A percentile compares a stretch with the other conserved stretches of the same genome.
phyloP scores from a whole-genome alignment of 1,140 invertebrate species.

The Eumeta japonica region DNA sequence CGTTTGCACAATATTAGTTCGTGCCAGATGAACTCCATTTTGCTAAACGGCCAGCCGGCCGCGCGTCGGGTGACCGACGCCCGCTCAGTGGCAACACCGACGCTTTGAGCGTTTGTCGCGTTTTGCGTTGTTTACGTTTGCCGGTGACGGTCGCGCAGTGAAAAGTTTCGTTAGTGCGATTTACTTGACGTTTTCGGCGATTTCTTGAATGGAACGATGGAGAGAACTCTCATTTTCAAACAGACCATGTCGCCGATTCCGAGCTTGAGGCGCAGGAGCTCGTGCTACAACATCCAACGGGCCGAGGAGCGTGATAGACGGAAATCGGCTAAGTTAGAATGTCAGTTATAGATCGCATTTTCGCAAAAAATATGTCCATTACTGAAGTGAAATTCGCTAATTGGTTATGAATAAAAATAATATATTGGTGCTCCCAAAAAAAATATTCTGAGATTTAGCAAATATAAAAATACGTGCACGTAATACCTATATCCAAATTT shows the following conservation, averaged over 20 bases:
- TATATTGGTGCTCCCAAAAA: not conserved
- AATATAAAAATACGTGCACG: not conserved
- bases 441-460: not conserved
- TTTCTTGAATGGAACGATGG: constrained; percentile 50
- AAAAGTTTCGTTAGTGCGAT: constrained; percentile 16
- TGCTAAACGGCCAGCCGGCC: too few species aligned
- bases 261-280: constrained; percentile 50
- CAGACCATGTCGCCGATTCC: constrained; percentile 52
- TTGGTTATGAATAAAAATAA: not conserved
- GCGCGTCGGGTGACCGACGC: constrained; percentile 25
- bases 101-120: constrained; percentile 30
- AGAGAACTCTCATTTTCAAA: constrained; percentile 52
- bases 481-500: too few species aligned
- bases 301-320: constrained; percentile 51
- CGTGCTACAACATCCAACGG: constrained; percentile 56
- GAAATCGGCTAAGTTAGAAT: constrained; percentile 53
- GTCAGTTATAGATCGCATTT: constrained; percentile 28
- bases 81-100: constrained; percentile 49
- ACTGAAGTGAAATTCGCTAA: not conserved
- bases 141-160: constrained; percentile 27
- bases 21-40: too few species aligned
- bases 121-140: constrained; percentile 53
- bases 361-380: not conserved
- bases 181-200: constrained; percentile 8
- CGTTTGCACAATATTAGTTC: too few species aligned